Base-by-base conservation (phyloP, 1,140 invertebrate genomes). In the Micrasema minimum region DNA sequence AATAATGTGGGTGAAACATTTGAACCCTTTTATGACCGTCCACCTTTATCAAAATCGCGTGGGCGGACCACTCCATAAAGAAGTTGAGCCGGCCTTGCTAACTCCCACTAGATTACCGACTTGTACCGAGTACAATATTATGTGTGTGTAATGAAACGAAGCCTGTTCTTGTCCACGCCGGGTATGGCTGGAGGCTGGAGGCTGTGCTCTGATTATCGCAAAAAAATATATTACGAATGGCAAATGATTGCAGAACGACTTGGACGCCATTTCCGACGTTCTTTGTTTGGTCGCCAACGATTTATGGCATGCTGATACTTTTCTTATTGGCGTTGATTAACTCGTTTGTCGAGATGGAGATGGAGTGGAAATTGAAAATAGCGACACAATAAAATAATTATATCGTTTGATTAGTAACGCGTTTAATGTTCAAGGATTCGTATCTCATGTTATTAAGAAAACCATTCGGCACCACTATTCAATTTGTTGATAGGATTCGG, bases 141-240 rank as follows among this genome's bases (percentile, higher is more conserved):
- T 31, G 26, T 59, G 26, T 31, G 7, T 16, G 37, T 20, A n/a
- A n/a, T n/a, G n/a, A n/a, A n/a, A 16, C 14, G 22, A 14, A 22
- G 55, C 35, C 37, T 16, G 14, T 20, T 38, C 20, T 59, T 31
- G 55, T 59, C 55, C 55, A 41, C 14, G 18, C 26, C 2, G 26
- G 7, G 26, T 7, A 31, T 4, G 2, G 26, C 37, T 35, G 55
- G 55, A 59, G 55, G 55, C 55, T 59, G 55, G 14, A n/a, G n/a
- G n/a, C n/a, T 31, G 14, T 38, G 55, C 55, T 59, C 55, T 59
- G 55, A 51, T 51, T 51, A 22, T 22, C 20, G 48, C 48, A 20
- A 51, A 51, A n/a, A 51, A 20, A 51, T 23, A 51, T 51, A 51
- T n/a, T n/a, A 22, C 26, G 7, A 31, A 45, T 45, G 41, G 41